phyloP scores from a whole-genome alignment of 2,797 vertebrate genomes.

The Gephyroberyx darwinii region DNA sequence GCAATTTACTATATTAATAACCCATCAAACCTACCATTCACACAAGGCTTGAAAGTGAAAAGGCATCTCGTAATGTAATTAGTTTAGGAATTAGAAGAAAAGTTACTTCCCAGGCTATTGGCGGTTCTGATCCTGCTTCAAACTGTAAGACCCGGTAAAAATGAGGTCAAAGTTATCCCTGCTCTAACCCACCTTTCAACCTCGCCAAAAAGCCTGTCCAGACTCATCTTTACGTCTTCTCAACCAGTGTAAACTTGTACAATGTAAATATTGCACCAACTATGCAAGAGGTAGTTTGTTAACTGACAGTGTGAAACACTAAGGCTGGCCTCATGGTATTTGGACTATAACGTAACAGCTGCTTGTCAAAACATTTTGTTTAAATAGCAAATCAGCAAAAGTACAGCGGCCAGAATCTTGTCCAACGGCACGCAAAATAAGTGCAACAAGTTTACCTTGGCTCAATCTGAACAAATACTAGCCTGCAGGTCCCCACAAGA shows the following conservation, averaged over 20 bases:
- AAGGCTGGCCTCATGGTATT: not conserved
- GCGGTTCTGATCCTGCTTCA: not conserved
- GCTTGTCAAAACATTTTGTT: too few species aligned
- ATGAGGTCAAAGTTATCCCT: not conserved
- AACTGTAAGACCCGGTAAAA: not conserved
- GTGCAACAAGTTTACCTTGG: too few species aligned
- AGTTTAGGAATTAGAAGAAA: slow-evolving; percentile 20
- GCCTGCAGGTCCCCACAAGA: not conserved
- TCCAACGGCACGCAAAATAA: too few species aligned
- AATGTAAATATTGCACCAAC: not conserved
- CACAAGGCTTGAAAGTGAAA: not conserved
- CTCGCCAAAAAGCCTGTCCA: slow-evolving; percentile 18
- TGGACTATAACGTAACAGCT: too few species aligned
- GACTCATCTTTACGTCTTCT: slow-evolving; percentile 14
- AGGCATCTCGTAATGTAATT: slow-evolving; percentile 28
- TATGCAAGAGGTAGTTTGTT: not conserved
- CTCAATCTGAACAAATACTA: too few species aligned
- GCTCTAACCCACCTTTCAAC: slow-evolving; percentile 4
- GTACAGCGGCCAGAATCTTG: too few species aligned
- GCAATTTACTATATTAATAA: slow-evolving; percentile 32
- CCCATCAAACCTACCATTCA: slow-evolving; percentile 5
- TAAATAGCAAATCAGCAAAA: too few species aligned
- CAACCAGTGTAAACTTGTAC: not conserved
- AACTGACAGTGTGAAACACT: not conserved
- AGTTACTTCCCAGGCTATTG: not conserved